These are phyloP conservation scores for Chaetura pelagica DNA, from an alignment of 2,113 vertebrate genomes.

Conservation along the genomic window DNA sequence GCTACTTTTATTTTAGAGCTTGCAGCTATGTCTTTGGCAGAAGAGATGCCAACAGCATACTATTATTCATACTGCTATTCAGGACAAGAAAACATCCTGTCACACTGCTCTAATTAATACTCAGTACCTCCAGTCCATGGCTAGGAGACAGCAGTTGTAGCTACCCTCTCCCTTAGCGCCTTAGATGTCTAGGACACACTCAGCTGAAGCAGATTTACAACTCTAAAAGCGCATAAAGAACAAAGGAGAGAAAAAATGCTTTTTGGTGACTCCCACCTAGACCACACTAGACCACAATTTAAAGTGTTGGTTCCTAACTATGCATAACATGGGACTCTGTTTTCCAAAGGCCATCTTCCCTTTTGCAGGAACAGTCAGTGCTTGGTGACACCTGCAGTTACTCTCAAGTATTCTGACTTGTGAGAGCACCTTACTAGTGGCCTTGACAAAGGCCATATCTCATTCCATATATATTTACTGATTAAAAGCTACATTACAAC, in stretches of 20 bases:
- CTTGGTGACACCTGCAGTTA: background rate
- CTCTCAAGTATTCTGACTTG: background rate
- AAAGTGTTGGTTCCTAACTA: background rate
- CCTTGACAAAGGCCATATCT: background rate
- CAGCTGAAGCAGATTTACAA: background rate
- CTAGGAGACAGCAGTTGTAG: background rate
- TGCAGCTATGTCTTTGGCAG: background rate
- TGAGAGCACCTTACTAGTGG: background rate
- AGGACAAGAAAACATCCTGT: background rate
- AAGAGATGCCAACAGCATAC: background rate
- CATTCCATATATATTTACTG: background rate
- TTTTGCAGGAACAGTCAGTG: background rate
- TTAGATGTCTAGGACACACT: background rate
- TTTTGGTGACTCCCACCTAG: background rate
- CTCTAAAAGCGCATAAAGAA: too few relatives aligned
- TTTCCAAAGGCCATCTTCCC: background rate
- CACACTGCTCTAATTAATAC: background rate
- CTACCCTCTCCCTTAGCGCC: background rate
- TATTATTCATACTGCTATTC: background rate
- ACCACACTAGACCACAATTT: background rate
- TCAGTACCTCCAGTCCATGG: background rate
- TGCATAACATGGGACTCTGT: background rate
- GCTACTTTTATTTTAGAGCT: background rate
- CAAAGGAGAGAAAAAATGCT: background rate
- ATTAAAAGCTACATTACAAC: background rate